These are phyloP conservation scores for Drosophila auraria DNA, from an alignment of 1,140 invertebrate genomes.

Conservation along the genomic window DNA sequence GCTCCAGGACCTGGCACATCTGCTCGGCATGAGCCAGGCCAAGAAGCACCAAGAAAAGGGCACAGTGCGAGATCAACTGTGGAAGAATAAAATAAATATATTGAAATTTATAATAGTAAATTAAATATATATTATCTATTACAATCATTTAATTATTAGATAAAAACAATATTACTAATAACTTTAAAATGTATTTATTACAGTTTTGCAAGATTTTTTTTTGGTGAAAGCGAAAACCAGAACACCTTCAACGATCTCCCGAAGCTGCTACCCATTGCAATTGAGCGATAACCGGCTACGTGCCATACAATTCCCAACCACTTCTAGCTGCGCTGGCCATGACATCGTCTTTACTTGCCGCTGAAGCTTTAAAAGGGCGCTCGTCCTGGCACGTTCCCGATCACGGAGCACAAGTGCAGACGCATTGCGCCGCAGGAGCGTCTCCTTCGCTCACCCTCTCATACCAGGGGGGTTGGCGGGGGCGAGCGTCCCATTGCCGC, in stretches of 20 bases:
- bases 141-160: neutral
- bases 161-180: too few species aligned
- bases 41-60: slow-evolving; percentile 75
- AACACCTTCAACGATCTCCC: slow-evolving; percentile 23
- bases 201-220: neutral
- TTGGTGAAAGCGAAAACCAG: neutral
- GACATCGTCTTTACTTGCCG: neutral
- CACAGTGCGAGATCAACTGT: slow-evolving; percentile 76
- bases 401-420: slow-evolving; percentile 42
- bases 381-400: slow-evolving; percentile 62
- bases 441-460: slow-evolving; percentile 25
- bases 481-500: slow-evolving; percentile 68
- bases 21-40: slow-evolving; percentile 81
- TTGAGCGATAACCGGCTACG: neutral
- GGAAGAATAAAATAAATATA: neutral
- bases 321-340: slow-evolving; percentile 11
- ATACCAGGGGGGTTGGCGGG: slow-evolving; percentile 15
- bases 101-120: neutral
- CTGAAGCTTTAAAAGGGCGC: slow-evolving; percentile 60
- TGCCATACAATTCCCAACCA: slow-evolving; percentile 57
- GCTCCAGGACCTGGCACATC: slow-evolving; percentile 72
- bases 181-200: too few species aligned
- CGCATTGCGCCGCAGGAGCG: slow-evolving; percentile 72
- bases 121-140: neutral
- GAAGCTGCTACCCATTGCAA: slow-evolving; percentile 6